Conservation (phyloP, 2,113 vertebrate genomes). For the Cyprinodon tularosa region DNA sequence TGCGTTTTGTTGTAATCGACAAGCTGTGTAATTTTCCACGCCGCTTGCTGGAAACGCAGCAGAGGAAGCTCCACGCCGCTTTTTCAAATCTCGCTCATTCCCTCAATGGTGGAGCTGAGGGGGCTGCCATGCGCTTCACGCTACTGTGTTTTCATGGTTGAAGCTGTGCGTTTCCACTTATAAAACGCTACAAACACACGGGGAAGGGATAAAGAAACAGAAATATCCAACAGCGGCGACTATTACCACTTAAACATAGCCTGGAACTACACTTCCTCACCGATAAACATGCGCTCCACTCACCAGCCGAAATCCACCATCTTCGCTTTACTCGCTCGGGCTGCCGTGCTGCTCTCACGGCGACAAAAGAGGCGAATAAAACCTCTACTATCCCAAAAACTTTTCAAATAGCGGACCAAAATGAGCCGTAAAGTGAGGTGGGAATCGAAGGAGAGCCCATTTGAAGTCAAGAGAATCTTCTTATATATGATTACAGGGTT, state of each 20-base stretch:
- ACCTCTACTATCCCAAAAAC: slow-evolving; percentile 69
- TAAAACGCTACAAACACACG: neutral
- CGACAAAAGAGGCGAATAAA: slow-evolving; percentile 72
- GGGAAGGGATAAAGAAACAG: neutral
- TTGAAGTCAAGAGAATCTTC: slow-evolving; percentile 31
- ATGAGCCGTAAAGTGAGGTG: slow-evolving; percentile 24
- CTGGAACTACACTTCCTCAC: slow-evolving; percentile 73
- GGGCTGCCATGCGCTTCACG: slow-evolving; percentile 85
- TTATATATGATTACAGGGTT: slow-evolving; percentile 65
- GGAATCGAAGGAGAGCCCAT: slow-evolving; percentile 18
- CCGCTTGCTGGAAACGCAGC: slow-evolving; percentile 18
- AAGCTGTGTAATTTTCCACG: neutral
- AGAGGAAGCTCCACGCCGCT: slow-evolving; percentile 66
- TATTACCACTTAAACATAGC: slow-evolving; percentile 25
- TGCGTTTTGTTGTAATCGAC: accelerated
- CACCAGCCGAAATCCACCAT: slow-evolving; percentile 84
- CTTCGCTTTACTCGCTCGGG: slow-evolving; percentile 81
- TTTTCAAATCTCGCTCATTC: slow-evolving; percentile 92
- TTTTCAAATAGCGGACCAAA: slow-evolving; percentile 55
- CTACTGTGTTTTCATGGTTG: slow-evolving; percentile 77
- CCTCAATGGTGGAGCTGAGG: slow-evolving; percentile 78
- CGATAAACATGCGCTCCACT: slow-evolving; percentile 80
- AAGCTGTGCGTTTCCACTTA: slow-evolving; percentile 8
- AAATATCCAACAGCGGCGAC: neutral
- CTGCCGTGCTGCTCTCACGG: slow-evolving; percentile 64